Base-by-base conservation (phyloP, 2,113 vertebrate species). In the Oreotrochilus melanogaster region DNA sequence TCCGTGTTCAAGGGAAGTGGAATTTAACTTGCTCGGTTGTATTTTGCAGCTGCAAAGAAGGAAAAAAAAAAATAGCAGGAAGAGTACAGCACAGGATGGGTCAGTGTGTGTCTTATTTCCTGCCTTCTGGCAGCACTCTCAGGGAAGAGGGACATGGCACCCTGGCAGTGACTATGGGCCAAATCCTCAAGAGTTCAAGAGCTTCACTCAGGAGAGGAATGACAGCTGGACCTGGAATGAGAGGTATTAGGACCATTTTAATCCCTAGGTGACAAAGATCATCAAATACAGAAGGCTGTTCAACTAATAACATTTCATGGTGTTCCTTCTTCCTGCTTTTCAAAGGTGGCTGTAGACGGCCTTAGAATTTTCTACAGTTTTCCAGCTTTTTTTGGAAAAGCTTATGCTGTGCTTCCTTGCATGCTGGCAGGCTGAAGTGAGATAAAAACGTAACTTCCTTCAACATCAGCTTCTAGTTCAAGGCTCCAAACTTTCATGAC, bases 1-100 rank as follows among this genome's bases (percentile, higher is more conserved):
- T 95, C 91, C 48, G 64, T 93, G 87, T 95, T 95, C 82, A 88
- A 92, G 88, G 79, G 93, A 96, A 92, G 92, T 95, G 78, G 93
- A 96, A 86, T 95, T 92, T 96, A 87, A 94, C 81, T 96, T 92
- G 82, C 72, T 96, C 85, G 70, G 78, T 97, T 78, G 65, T 94
- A 89, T 94, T 95, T 90, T 86, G 91, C 87, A 95, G 92, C 94
- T 96, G 94, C 89, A 89, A 83, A 93, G 89, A 93, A 92, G 73
- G 22, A 48, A 84, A 61, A 91, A 61, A 91, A 73, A 92, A 95
- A 96, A 88, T 93, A 94, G 95, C 96, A 96, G 93, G 67, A 94
- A 89, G 89, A 73, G 56, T 83, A 66, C 51, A 88, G 82, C 74
- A 88, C 86, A 88, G 95, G 90, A 78, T 79, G 67, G 72, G 61